Base-by-base conservation (phyloP, 2,888 invertebrate species). In the Drosophila helvetica region DNA sequence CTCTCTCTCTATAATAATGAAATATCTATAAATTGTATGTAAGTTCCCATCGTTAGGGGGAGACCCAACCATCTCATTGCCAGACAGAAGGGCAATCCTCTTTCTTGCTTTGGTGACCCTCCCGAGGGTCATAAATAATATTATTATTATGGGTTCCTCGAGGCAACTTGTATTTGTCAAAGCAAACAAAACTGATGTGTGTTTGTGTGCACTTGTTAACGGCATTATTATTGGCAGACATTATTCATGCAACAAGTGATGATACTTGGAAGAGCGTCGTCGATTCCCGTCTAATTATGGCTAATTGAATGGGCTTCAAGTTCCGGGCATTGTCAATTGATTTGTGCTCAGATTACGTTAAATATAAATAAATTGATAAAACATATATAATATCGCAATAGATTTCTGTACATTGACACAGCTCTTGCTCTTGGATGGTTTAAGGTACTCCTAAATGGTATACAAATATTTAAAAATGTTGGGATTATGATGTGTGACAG, bases 171-270 rank as follows among this genome's bases (percentile, higher is more conserved):
- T 77, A 77, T 84, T 82, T 84, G 82, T 81, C 85, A 84, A 74
- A 69, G 73, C 79, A 83, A 78, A 83, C 77, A 78, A 74, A 68
- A 62, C 74, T 63, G 53, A n/a, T 64, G 62, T 63, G 62, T 68
- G 53, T 67, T 22, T 59, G 64, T 65, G 22, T 43, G 48, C 69
- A 55, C 59, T 64, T 59, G 62, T 63, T 55, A 62, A 69, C 58
- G 70, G 48, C 53, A 48, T 60, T 70, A 69, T 77, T 82, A 79
- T 75, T 79, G 51, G 73, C 72, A 43, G 66, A 63, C 63, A 81
- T 85, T 78, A 80, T 77, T 78, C 74, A 79, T 74, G 82, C 85
- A 85, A 85, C 85, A 84, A 84, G 86, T 84, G 61, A 62, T 15
- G 38, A n/a, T 48, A 45, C 50, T 46, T 25, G 56, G 33, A 54